These are phyloP conservation scores for Heptranchias perlo DNA, from an alignment of 2,113 vertebrate species.

Conservation along the genomic window DNA sequence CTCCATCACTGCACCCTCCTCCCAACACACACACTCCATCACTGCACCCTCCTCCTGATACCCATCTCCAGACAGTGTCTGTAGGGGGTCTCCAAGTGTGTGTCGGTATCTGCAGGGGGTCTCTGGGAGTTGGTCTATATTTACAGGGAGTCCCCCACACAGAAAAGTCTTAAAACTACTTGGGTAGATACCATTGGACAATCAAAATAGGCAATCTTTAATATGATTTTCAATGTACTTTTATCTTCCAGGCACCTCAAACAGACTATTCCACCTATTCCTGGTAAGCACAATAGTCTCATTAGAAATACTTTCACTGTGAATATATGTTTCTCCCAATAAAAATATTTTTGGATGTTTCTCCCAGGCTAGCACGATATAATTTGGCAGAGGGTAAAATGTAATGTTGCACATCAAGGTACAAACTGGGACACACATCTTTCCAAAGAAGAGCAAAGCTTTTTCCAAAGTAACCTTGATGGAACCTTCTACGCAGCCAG, in stretches of 20 bases:
- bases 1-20: no score
- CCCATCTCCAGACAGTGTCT: neutral
- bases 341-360: neutral
- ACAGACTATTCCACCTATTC: neutral
- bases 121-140: neutral
- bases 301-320: neutral
- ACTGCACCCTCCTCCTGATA: no score
- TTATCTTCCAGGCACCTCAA: neutral
- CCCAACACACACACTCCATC: no score
- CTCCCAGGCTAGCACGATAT: neutral
- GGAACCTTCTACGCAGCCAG: no score
- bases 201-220: neutral
- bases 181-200: neutral
- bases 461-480: neutral
- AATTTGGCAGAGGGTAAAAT: neutral
- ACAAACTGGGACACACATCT: neutral
- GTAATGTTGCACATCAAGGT: no score
- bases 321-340: neutral
- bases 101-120: neutral
- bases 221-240: neutral
- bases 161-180: neutral
- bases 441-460: neutral
- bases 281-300: neutral
- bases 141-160: neutral
- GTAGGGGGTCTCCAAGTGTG: neutral